Evolutionary conservation across 2,113 vertebrate genomes (phyloP).

Genomic region (Sphyrna mokarran): DNA sequence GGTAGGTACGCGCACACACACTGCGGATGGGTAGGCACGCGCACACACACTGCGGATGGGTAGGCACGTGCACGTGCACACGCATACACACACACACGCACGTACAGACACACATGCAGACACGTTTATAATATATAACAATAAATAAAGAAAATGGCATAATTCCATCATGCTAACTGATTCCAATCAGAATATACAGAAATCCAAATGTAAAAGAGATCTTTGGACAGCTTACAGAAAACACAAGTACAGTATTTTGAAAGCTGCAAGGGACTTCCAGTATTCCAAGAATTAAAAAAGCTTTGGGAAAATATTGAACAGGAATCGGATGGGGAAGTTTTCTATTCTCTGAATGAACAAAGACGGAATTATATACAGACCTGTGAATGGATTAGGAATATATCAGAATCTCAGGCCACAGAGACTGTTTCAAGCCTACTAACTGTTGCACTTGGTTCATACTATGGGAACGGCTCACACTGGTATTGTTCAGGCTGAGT

Average conservation of each 20-base stretch:
- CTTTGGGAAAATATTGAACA: neutral
- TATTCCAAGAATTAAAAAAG: slow-evolving; percentile 5
- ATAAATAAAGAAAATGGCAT: neutral
- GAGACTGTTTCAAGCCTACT: neutral
- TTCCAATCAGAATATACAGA: neutral
- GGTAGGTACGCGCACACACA: too few species aligned
- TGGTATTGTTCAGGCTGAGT: neutral
- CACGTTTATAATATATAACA: neutral
- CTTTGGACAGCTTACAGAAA: neutral
- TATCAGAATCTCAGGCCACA: neutral
- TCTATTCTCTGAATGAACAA: slow-evolving; percentile 17
- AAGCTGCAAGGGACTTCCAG: neutral
- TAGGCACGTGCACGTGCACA: too few species aligned
- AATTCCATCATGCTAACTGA: neutral
- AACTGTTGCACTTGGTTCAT: neutral
- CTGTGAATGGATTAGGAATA: neutral
- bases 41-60: too few species aligned
- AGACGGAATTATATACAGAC: neutral
- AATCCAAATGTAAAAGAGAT: neutral
- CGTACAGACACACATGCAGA: too few species aligned
- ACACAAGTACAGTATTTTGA: neutral
- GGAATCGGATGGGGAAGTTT: neutral
- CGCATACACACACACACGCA: too few species aligned
- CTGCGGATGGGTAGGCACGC: too few species aligned
- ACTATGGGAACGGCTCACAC: neutral